Base-by-base conservation (phyloP, 2,113 vertebrate genomes). In the Ascaphus truei region DNA sequence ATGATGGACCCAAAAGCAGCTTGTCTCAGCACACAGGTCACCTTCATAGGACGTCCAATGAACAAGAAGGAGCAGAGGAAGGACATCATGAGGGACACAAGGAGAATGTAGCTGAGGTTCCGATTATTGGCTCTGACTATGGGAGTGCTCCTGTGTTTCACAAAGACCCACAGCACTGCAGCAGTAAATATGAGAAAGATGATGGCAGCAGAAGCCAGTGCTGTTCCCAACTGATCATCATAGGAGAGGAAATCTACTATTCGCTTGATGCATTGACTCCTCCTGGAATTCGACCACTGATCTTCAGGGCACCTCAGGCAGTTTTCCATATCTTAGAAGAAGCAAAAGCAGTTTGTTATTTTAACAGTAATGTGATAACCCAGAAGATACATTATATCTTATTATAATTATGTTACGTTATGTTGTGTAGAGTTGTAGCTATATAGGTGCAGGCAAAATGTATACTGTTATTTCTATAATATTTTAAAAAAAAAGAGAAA, bases 1-100 rank as follows among this genome's bases (percentile, higher is more conserved):
- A 71, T 61, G 11, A 53, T 61, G 3, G 60, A 22, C 0, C 55
- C 66, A 69, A 69, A 69, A 5, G 55, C 22, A 7, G 60, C 45
- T 16, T 69, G 68, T 9, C 68, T 53, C 15, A 62, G 3, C 57
- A 71, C 52, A 13, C 56, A 71, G 7, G 57, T 71, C 3, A 55
- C 3, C 12, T 25, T 20, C 7, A 16, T 53, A 25, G 68, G 68
- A 3, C 36, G 34, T 2, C 68, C 68, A 33, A 71, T 62, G 52
- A 62, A 45, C 18, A 58, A 4, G 29, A 68, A 64, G 34, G 63
- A 51, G 4, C 52, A 64, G 27, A 76, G 62, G 48, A 76, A 74
- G 41, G 58, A 72, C n/a, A 72, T 10, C n/a, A 62, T 71, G 43
- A 71, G 25, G 11, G 58, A 51, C 3, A 55, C 22, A 2, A 71